Percentiles rank a stretch among this genome's conserved stretches.
phyloP scores from a whole-genome alignment of 1,140 invertebrate species.

The Antheraea pernyi region DNA sequence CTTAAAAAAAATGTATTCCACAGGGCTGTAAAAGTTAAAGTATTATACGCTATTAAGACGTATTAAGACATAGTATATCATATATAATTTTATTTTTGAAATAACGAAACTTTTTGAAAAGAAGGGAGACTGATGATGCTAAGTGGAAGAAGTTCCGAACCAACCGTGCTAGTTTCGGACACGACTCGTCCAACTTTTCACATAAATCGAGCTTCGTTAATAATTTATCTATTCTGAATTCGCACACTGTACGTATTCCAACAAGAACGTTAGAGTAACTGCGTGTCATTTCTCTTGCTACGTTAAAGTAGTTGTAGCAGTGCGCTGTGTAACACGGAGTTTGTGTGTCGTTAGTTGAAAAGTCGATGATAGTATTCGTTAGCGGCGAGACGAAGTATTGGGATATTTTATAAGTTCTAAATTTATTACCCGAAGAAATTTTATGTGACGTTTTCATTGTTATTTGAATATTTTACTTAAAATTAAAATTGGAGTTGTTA shows the following conservation, averaged over 20 bases:
- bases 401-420: constrained; percentile 3
- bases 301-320: not conserved
- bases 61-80: not conserved
- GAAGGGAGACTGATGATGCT: constrained; percentile 41
- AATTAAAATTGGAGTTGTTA: no score
- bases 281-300: not conserved
- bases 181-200: constrained; percentile 40
- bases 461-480: no score
- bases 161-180: constrained; percentile 40
- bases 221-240: constrained; percentile 46
- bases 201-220: constrained; percentile 51
- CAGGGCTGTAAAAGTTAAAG: no score
- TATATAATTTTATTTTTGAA: not conserved
- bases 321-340: constrained; percentile 4
- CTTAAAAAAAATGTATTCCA: no score
- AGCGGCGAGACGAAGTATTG: constrained; percentile 6
- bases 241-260: constrained; percentile 12
- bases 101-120: constrained; percentile 18
- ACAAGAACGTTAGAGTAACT: constrained; percentile 1
- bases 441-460: not conserved
- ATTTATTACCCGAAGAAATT: constrained; percentile 10
- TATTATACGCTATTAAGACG: no score
- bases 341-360: not conserved
- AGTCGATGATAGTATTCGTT: constrained; percentile 4
- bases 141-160: constrained; percentile 30